Evolutionary conservation across 2,113 vertebrate species (phyloP).

Genomic region (Xiphophorus maculatus): DNA sequence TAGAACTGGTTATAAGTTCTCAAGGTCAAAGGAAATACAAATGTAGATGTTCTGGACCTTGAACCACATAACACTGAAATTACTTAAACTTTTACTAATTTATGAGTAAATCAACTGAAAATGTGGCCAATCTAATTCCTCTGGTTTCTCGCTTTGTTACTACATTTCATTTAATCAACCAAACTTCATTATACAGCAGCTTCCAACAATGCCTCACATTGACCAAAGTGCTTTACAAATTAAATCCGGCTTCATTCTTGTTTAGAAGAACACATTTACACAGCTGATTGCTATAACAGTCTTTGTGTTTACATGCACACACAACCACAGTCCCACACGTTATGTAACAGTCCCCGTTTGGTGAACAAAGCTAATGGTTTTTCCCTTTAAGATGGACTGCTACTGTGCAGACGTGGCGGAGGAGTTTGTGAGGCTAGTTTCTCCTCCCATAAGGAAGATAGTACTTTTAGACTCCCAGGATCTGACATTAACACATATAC

Average conservation of each 20-base stretch:
- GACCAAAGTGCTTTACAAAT: too few relatives aligned
- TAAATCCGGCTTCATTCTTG: background rate
- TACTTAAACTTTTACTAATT: too few relatives aligned
- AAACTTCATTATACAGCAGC: too few relatives aligned
- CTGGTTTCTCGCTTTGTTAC: background rate
- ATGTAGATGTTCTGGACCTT: too few relatives aligned
- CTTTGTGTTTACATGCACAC: background rate
- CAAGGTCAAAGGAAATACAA: too few relatives aligned
- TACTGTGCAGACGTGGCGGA: constrained; percentile 31
- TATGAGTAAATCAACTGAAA: background rate
- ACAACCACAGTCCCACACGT: background rate
- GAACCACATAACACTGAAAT: too few relatives aligned
- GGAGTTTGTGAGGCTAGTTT: background rate
- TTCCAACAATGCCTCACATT: too few relatives aligned
- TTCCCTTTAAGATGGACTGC: constrained; percentile 36
- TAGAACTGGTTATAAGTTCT: too few relatives aligned
- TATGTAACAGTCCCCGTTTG: constrained; percentile 37
- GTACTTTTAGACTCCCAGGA: too few relatives aligned
- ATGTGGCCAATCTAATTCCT: background rate
- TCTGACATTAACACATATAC: too few relatives aligned
- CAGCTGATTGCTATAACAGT: background rate
- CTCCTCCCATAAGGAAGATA: too few relatives aligned
- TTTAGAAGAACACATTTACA: background rate
- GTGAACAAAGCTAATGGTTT: background rate
- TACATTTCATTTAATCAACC: too few relatives aligned